Conservation (phyloP, 2,888 invertebrate species). For the Sthenelais limicola region DNA sequence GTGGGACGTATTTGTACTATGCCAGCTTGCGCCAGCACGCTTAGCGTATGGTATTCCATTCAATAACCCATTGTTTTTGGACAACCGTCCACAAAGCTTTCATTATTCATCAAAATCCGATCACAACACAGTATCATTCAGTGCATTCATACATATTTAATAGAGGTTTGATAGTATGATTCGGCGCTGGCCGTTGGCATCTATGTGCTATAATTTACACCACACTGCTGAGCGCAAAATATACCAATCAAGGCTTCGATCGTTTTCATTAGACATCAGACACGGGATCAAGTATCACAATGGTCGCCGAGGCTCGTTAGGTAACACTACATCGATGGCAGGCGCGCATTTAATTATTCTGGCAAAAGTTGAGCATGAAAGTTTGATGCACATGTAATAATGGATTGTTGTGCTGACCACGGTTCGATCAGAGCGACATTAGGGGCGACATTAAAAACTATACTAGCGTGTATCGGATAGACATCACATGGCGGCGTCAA, state of each 20-base stretch:
- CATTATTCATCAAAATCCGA: conserved; percentile 5
- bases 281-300: not conserved
- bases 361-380: conserved; percentile 13
- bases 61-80: no score
- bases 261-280: conserved; percentile 27
- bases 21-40: no score
- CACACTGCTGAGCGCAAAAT: conserved; percentile 13
- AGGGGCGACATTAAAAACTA: no score
- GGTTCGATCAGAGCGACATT: no score
- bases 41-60: no score
- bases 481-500: no score
- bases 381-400: conserved; percentile 8
- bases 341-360: conserved; percentile 16
- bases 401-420: not conserved
- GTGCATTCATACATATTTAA: not conserved
- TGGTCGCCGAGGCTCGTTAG: conserved; percentile 1
- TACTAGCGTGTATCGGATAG: no score
- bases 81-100: no score
- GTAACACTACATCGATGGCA: conserved; percentile 12
- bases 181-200: conserved; percentile 3
- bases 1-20: no score
- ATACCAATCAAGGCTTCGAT: conserved; percentile 8
- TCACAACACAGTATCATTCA: conserved; percentile 19
- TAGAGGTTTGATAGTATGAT: not conserved
- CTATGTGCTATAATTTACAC: conserved; percentile 12